phyloP scores from a whole-genome alignment of 2,888 invertebrate species.

The Acanthopleura granulata region DNA sequence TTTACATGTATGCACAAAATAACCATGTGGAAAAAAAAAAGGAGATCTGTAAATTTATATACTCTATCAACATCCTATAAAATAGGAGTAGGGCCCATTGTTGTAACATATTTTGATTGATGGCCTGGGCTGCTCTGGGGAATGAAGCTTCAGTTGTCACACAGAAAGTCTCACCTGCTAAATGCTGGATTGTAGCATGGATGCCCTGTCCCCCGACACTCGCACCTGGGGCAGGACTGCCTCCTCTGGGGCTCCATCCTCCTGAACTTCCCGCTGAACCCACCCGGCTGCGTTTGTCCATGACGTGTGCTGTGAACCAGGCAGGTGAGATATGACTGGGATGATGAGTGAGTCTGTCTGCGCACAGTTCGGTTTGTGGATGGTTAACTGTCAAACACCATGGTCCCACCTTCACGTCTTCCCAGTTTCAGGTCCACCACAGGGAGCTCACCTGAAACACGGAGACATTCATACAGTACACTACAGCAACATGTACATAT shows the following conservation, averaged over 20 bases:
- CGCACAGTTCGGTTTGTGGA: not conserved
- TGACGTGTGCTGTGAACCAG: not conserved
- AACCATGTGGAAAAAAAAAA: not conserved
- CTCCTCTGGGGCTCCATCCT: not conserved
- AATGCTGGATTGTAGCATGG: not conserved
- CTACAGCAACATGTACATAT: too few species aligned
- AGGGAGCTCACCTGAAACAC: too few species aligned
- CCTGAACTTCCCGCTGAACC: not conserved
- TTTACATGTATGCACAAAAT: not conserved
- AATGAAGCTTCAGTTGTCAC: too few species aligned
- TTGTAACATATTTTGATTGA: too few species aligned
- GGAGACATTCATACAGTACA: too few species aligned
- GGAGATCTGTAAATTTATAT: not conserved
- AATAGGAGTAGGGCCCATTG: too few species aligned
- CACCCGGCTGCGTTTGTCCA: not conserved
- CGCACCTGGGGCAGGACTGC: not conserved
- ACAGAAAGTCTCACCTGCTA: not conserved
- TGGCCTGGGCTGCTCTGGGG: too few species aligned
- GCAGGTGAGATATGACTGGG: not conserved
- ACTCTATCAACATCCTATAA: too few species aligned
- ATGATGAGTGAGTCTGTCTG: not conserved
- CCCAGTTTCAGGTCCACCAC: too few species aligned
- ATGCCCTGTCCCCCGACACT: not conserved
- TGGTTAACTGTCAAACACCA: constrained; percentile 7
- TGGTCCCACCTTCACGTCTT: not conserved